Evolutionary conservation across 2,113 vertebrate species (phyloP), one percentile per base, ranked within the genome.

Genomic region (Zapornia atra): DNA sequence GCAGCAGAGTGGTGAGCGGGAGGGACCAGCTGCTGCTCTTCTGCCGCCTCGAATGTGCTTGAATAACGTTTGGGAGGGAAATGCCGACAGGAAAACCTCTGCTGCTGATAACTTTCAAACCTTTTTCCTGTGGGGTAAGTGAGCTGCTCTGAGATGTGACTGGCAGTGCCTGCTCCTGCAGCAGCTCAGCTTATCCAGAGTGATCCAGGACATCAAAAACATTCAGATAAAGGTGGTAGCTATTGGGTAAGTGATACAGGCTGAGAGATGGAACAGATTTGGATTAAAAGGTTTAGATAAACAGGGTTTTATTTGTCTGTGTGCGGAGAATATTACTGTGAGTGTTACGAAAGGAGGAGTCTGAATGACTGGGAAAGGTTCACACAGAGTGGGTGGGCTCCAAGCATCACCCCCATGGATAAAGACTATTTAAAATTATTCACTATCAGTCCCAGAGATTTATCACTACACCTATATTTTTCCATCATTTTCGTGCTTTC

Each of bases 391-490:
- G 72, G 83, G 80, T 72, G 61, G 73, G 73, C 81, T 90, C 82
- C 64, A 64, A 77, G 64, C 80, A 44, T 86, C 60, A 56, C 82
- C 63, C 29, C 80, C 60, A 29, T 20, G 71, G 79, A 77, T 90
- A 78, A 93, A 69, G 79, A 85, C 68, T 90, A 14, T 54, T 96
- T 54, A 63, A 73, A 95, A 93, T 93, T 86, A 95, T 78, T 94
- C 83, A 10, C 86, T 69, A 24, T 92, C 83, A 88, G 60, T 94
- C 86, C 73, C 33, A n/a, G 50, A 63, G 90, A 86, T 86, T 90
- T 81, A 77, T 65, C 85, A 31, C 69, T 80, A 59, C 61, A 85
- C 91, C 56, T 56, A 22, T 90, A 77, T 95, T 95, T 96, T 92
- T 71, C 87, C 82, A 65, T 94, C 65, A 86, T 91, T 96, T 96